Base-by-base conservation (phyloP, 2,113 vertebrate species). In the Bettongia penicillata region DNA sequence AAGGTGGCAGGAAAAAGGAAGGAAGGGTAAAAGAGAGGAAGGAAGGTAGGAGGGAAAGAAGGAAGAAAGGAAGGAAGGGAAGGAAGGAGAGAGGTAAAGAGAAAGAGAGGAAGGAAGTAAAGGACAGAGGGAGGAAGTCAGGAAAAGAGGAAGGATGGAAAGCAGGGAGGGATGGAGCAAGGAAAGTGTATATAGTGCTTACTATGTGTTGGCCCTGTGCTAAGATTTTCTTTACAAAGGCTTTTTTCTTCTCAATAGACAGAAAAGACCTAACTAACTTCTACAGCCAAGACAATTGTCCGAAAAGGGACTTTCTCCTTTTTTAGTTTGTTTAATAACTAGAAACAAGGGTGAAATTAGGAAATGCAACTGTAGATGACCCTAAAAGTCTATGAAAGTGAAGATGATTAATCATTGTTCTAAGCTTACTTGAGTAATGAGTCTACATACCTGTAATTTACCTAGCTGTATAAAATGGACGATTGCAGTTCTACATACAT, bases 1-100 rank as follows among this genome's bases (percentile, higher is more conserved):
- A 3, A 77, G 55, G 26, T 2, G 23, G 53, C 28, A 57, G 28
- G 31, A 2, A 11, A 5, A 68, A 1, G 57, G 57, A 68, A 11
- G 28, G 31, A 37, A 1, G 12, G 28, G 14, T 4, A 1, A 0
- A 0, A 31, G 11, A 10, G 4, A 14, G 12, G 57, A 11, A 12
- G 19, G 11, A 8, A 12, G 3, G 12, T 0, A 12, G 24, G 12
- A 3, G 1, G 8, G 25, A 61, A 61, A 28, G 55, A 61, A 61
- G 1, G 26, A 31, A 61, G 7, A 10, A 9, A 61, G 26, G 57
- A 12, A 61, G 57, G 28, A 31, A 61, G 0, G 28, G 31, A 61
- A 28, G 57, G 14, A 61, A 0, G 28, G 14, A 61, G 11, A 28
- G 14, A 37, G 11, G 48, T 48, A 48, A 48, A 48, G 48, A 48